phyloP scores from a whole-genome alignment of 2,888 invertebrate species.

The Drosophila mettleri region DNA sequence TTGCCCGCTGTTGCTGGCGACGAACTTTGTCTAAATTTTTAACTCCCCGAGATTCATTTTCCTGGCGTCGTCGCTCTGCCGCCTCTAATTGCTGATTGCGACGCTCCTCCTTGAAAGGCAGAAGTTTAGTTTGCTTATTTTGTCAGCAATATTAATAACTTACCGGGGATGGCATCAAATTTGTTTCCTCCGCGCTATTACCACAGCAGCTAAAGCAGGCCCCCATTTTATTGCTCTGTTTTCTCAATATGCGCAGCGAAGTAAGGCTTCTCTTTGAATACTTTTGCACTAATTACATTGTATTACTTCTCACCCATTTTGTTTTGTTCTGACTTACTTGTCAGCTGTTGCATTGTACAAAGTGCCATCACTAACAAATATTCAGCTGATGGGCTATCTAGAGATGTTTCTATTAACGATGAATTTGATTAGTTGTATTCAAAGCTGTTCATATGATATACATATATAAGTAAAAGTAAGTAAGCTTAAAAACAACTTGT shows the following conservation, averaged over 20 bases:
- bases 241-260: constrained; percentile 7
- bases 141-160: constrained; percentile 8
- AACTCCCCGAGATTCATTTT: constrained; percentile 88
- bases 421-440: neutral
- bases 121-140: neutral
- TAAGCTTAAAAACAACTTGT: too few relatives aligned
- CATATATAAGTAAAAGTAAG: neutral
- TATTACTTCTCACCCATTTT: constrained; percentile 48
- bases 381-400: constrained; percentile 34
- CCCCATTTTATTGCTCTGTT: constrained; percentile 71
- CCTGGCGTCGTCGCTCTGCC: constrained; percentile 88
- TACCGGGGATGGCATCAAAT: constrained; percentile 83
- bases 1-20: constrained; percentile 87
- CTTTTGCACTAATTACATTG: constrained; percentile 42
- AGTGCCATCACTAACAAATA: constrained; percentile 42
- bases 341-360: constrained; percentile 40
- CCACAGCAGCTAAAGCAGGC: constrained; percentile 78
- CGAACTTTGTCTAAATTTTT: constrained; percentile 88
- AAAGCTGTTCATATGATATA: too few relatives aligned
- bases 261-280: constrained; percentile 65
- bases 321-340: constrained; percentile 59
- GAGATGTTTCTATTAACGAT: constrained; percentile 28
- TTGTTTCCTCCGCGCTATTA: constrained; percentile 75
- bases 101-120: constrained; percentile 87
- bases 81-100: constrained; percentile 89